phyloP scores from a whole-genome alignment of 2,113 vertebrate species.

The Triplophysa tibetana region DNA sequence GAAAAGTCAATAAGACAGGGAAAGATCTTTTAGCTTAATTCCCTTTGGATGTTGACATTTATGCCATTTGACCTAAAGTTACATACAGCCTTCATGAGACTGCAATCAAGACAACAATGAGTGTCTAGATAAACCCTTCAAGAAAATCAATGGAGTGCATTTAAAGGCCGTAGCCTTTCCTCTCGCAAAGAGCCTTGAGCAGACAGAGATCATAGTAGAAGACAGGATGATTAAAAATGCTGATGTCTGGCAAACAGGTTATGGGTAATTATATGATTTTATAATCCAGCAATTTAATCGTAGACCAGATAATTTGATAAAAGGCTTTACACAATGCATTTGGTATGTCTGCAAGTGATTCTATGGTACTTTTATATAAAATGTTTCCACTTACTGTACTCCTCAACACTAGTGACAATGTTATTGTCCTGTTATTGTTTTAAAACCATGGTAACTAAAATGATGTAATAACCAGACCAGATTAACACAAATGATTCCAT shows the following conservation, averaged over 20 bases:
- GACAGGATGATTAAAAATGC: not conserved
- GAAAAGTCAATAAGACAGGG: not conserved
- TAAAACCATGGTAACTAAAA: no score
- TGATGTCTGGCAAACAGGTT: not conserved
- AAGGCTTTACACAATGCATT: not conserved
- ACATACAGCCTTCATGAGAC: not conserved
- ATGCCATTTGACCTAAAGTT: not conserved
- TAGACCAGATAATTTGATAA: constrained; percentile 1
- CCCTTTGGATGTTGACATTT: constrained; percentile 14
- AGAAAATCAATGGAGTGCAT: not conserved
- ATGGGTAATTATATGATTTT: not conserved
- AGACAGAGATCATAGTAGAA: not conserved
- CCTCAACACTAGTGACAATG: no score
- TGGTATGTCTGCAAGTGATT: constrained; percentile 21
- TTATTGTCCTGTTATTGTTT: no score
- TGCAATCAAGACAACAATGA: not conserved
- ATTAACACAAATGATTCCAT: not conserved
- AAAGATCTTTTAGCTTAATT: not conserved
- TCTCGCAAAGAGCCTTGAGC: not conserved
- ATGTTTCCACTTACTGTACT: no score
- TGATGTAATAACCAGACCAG: no score
- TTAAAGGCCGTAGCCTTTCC: not conserved
- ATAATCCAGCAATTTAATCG: not conserved
- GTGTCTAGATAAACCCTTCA: not conserved
- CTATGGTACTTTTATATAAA: no score